Evolutionary conservation across 2,797 vertebrate species (phyloP), one percentile per base, ranked within the genome.

Genomic region (Ceryle rudis): DNA sequence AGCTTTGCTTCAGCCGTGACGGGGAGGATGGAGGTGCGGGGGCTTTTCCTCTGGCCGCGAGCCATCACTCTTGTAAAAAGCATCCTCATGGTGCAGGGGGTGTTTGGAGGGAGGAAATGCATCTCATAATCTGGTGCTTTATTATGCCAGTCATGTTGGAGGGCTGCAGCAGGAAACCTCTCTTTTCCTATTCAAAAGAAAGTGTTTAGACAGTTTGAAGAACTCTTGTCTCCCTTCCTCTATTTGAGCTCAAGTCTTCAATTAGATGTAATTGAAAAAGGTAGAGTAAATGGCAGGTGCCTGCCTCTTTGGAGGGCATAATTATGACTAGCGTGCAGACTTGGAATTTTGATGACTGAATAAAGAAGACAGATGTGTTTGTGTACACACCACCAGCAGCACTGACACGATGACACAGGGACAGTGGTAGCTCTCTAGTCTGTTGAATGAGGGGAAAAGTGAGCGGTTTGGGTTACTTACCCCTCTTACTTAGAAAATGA

Each of bases 341-440:
- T 95, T 89, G 93, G 86, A 96, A 94, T 97, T 96, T 92, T 95
- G 96, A 95, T 96, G 91, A 95, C 85, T 89, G 86, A 73, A 93
- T 91, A 95, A 90, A 85, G 86, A 74, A 84, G 85, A 61, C 80
- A 93, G 92, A 90, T 78, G 80, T 44, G 42, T 95, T 80, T 92
- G 66, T 94, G 84, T 94, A 69, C 58, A 73, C 51, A 81, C 51
- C 2, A 23, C 47, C 86, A 92, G 39, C 64, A 67, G 44, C 77
- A 81, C 37, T 81, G 75, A 89, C 65, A 81, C 52, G 86, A 90
- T 81, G 90, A 82, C 49, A 73, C 35, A 42, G 37, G 75, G 60
- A 67, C 39, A 13, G 66, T 69, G 57, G 39, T 81, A 82, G 26
- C 70, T 81, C 55, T 79, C 15, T 41, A 31, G 33, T 71, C 67